A percentile compares a stretch with the other conserved stretches of the same genome.
These are phyloP conservation scores for Bombus ignitus DNA, from an alignment of 1,140 invertebrate species.

Conservation along the genomic window DNA sequence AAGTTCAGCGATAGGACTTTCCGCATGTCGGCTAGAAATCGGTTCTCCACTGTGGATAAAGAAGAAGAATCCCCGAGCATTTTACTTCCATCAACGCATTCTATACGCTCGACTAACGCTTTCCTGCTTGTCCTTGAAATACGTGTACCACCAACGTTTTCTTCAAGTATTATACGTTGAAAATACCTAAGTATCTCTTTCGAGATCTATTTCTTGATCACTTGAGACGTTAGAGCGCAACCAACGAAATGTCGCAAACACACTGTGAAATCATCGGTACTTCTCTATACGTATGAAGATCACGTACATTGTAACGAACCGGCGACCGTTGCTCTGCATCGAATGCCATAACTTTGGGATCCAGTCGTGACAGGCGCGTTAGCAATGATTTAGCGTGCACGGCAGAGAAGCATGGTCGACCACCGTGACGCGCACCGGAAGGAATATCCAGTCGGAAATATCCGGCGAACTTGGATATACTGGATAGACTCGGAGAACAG, in stretches of 20 bases:
- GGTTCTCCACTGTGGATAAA: background rate
- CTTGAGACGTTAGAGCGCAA: background rate
- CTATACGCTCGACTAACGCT: background rate
- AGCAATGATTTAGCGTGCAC: slow-evolving; percentile 42
- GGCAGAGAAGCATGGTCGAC: background rate
- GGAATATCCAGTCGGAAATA: slow-evolving; percentile 42
- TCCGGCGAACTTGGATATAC: background rate
- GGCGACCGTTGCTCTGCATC: background rate
- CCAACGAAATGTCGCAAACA: background rate
- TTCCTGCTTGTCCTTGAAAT: background rate
- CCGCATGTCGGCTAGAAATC: background rate
- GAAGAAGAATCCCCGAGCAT: background rate
- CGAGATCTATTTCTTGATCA: background rate
- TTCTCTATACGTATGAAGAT: background rate
- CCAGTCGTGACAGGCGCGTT: slow-evolving; percentile 38
- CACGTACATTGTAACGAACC: slow-evolving; percentile 24
- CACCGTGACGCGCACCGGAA: slow-evolving; percentile 38
- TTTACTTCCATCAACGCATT: background rate
- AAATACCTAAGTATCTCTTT: background rate
- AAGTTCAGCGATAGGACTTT: slow-evolving; percentile 45
- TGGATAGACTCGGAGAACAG: background rate
- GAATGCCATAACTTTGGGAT: slow-evolving; percentile 49
- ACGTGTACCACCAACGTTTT: background rate
- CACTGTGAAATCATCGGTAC: too few relatives aligned
- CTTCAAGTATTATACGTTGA: background rate